phyloP scores from a whole-genome alignment of 2,888 invertebrate genomes.

The Laothoe populi region DNA sequence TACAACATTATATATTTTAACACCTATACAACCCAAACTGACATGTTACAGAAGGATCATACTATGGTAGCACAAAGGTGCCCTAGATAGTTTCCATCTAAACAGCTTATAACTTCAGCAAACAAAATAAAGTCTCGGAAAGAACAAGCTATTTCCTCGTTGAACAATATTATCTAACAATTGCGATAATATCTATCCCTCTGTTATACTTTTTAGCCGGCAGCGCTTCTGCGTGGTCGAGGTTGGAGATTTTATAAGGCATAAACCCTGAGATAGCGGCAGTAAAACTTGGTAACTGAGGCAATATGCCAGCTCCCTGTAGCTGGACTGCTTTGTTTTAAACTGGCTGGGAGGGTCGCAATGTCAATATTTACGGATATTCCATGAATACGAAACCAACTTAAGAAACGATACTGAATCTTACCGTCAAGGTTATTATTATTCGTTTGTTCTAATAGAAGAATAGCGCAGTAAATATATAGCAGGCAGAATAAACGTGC shows the following conservation, averaged over 20 bases:
- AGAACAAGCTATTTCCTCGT: conserved; percentile 46
- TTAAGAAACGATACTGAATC: not conserved
- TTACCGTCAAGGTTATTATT: not conserved
- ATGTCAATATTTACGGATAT: conserved; percentile 45
- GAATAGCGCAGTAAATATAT: not conserved
- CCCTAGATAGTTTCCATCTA: conserved; percentile 44
- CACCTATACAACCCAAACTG: too few species aligned
- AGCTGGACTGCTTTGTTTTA: conserved; percentile 71
- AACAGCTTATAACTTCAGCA: conserved; percentile 44
- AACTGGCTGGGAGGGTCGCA: conserved; percentile 63
- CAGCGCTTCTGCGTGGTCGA: conserved; percentile 56
- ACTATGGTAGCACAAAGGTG: conserved; percentile 42
- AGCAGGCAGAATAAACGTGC: too few species aligned
- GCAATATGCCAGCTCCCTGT: conserved; percentile 76
- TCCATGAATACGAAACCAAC: conserved; percentile 16
- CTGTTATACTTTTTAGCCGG: conserved; percentile 63
- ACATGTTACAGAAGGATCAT: conserved; percentile 35
- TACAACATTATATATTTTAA: not conserved
- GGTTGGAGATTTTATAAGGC: conserved; percentile 74
- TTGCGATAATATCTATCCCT: conserved; percentile 65
- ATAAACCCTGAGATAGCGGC: conserved; percentile 76
- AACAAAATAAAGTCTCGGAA: conserved; percentile 47
- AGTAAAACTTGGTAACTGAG: conserved; percentile 73
- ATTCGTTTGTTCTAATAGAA: not conserved
- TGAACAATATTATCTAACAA: conserved; percentile 60